Conservation (phyloP, 2,888 invertebrate genomes). For the Clitarchus hookeri region DNA sequence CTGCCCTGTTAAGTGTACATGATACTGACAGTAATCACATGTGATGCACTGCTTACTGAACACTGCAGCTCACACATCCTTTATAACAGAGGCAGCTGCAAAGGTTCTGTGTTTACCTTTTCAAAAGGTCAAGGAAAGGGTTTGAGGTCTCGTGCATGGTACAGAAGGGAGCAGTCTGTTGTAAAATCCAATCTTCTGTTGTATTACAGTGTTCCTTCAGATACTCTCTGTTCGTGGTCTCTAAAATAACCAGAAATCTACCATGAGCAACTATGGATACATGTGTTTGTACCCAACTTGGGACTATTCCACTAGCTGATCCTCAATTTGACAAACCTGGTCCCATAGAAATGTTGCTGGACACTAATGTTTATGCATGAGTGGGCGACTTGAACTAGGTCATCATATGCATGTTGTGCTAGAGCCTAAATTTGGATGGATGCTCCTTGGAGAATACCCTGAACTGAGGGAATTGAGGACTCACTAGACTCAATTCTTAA, state of each 20-base stretch:
- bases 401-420: background rate
- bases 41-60: background rate
- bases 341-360: background rate
- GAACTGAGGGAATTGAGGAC: background rate
- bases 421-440: background rate
- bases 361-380: background rate
- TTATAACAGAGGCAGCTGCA: background rate
- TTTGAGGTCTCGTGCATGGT: background rate
- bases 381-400: background rate
- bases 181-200: background rate
- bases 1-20: background rate
- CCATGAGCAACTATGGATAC: background rate
- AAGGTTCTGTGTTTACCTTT: background rate
- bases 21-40: background rate
- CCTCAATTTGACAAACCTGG: background rate
- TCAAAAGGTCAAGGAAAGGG: background rate
- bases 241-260: background rate
- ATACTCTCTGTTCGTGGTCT: background rate
- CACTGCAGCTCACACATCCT: background rate
- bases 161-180: background rate
- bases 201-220: background rate
- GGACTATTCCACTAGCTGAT: background rate
- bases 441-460: background rate
- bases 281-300: background rate
- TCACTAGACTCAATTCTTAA: background rate